These are phyloP conservation scores for Myiothlypis coronata DNA, from an alignment of 2,797 vertebrate genomes.

Conservation along the genomic window DNA sequence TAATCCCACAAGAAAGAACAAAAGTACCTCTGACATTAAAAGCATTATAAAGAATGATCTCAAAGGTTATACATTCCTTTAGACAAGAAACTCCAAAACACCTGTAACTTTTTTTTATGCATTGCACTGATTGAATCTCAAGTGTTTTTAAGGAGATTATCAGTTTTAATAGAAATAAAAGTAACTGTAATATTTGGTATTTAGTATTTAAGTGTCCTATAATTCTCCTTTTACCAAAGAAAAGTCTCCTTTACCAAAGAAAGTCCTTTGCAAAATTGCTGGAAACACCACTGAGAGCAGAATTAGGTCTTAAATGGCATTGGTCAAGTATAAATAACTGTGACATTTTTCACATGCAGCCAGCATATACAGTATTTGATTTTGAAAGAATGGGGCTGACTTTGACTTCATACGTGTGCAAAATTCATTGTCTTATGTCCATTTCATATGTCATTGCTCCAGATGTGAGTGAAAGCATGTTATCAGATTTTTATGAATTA, in stretches of 20 bases:
- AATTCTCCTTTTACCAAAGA: neutral
- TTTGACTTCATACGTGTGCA: slow-evolving; percentile 43
- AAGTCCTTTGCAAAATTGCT: slow-evolving; percentile 19
- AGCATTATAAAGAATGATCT: neutral
- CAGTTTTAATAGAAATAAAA: slow-evolving; percentile 28
- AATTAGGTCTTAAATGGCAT: slow-evolving; percentile 32
- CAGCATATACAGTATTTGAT: slow-evolving; percentile 21
- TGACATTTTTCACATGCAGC: slow-evolving; percentile 71
- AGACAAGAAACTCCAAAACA: neutral
- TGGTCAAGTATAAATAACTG: slow-evolving; percentile 67
- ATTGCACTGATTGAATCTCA: slow-evolving; percentile 27
- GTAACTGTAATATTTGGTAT: neutral
- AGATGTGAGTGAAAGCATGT: neutral
- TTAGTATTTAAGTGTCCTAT: slow-evolving; percentile 2
- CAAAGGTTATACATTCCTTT: slow-evolving; percentile 40
- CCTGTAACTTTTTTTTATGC: neutral
- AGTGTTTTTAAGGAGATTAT: slow-evolving; percentile 26
- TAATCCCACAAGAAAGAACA: slow-evolving; percentile 75
- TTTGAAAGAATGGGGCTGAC: slow-evolving; percentile 22
- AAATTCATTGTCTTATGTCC: slow-evolving; percentile 35
- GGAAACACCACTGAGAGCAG: slow-evolving; percentile 3
- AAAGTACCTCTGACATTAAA: slow-evolving; percentile 79
- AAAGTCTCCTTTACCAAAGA: neutral
- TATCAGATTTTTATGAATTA: slow-evolving; percentile 1
- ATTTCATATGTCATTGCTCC: slow-evolving; percentile 36